These are phyloP conservation scores for Drosophila hamatofila DNA, from an alignment of 2,888 invertebrate species.

Conservation along the genomic window DNA sequence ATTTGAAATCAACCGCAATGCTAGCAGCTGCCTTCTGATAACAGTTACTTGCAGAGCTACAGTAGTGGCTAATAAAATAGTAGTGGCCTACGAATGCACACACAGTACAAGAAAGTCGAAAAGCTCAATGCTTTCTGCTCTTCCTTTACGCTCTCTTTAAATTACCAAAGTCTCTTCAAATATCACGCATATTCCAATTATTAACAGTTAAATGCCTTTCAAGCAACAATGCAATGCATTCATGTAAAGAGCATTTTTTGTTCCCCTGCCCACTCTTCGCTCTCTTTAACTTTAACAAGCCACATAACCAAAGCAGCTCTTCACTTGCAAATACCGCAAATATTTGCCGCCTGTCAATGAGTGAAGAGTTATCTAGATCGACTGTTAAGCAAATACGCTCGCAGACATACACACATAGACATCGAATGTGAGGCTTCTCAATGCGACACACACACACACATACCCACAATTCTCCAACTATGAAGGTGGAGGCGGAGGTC, in stretches of 20 bases:
- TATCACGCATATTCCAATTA: constrained; percentile 1
- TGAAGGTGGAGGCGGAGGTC: constrained; percentile 55
- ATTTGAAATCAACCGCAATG: not conserved
- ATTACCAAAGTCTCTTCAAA: not conserved
- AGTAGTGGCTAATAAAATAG: constrained; percentile 18
- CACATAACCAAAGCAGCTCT: constrained; percentile 17
- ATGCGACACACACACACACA: constrained; percentile 31
- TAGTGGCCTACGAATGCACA: constrained; percentile 11
- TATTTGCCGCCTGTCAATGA: constrained; percentile 18
- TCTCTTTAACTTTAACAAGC: constrained; percentile 1
- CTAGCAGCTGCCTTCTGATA: not conserved
- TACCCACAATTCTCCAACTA: constrained; percentile 26
- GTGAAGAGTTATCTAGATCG: constrained; percentile 41
- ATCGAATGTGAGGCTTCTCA: constrained; percentile 17
- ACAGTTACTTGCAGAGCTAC: not conserved
- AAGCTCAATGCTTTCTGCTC: not conserved
- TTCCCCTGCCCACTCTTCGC: not conserved
- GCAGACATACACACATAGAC: constrained; percentile 24
- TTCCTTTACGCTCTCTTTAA: not conserved
- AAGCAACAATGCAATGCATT: not conserved
- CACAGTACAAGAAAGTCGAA: not conserved
- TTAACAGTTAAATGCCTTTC: not conserved
- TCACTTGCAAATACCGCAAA: constrained; percentile 13
- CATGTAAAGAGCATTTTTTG: not conserved
- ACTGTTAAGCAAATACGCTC: constrained; percentile 27